phyloP scores from a whole-genome alignment of 2,888 invertebrate species.

The Noctuana brunneofusca region DNA sequence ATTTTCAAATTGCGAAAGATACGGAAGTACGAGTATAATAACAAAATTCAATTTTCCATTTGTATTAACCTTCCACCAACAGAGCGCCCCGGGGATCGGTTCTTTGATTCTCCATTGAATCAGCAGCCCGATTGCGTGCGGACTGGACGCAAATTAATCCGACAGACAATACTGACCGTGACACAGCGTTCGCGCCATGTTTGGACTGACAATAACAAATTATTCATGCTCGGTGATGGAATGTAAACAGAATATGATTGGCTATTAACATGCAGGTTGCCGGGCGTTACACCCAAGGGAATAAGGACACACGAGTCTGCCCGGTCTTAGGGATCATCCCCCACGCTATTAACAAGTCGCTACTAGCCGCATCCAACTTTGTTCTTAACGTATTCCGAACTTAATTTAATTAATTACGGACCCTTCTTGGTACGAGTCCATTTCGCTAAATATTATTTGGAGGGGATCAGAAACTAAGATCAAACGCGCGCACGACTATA shows the following conservation, averaged over 20 bases:
- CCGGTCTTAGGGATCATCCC: conserved; percentile 64
- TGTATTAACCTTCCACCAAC: conserved; percentile 67
- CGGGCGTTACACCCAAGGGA: conserved; percentile 46
- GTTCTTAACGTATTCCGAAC: conserved; percentile 76
- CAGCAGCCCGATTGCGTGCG: conserved; percentile 55
- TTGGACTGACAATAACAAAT: conserved; percentile 81
- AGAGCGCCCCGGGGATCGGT: conserved; percentile 54
- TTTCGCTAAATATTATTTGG: conserved; percentile 77
- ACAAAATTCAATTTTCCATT: conserved; percentile 66
- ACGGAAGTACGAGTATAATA: conserved; percentile 43
- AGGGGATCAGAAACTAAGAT: conserved; percentile 64
- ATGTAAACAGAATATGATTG: conserved; percentile 83
- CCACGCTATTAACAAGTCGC: conserved; percentile 73
- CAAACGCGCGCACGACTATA: conserved; percentile 58
- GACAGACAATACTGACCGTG: conserved; percentile 74
- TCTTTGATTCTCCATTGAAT: conserved; percentile 68
- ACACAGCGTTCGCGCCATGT: conserved; percentile 62
- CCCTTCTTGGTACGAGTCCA: conserved; percentile 63
- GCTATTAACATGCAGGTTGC: conserved; percentile 78
- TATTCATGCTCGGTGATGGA: conserved; percentile 81
- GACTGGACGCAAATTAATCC: conserved; percentile 72
- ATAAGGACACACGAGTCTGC: conserved; percentile 27
- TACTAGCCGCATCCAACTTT: conserved; percentile 71
- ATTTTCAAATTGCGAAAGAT: conserved; percentile 25
- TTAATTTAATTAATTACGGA: conserved; percentile 80